Evolutionary conservation across 2,113 vertebrate species (phyloP).

Genomic region (Rhinolophus sinicus): DNA sequence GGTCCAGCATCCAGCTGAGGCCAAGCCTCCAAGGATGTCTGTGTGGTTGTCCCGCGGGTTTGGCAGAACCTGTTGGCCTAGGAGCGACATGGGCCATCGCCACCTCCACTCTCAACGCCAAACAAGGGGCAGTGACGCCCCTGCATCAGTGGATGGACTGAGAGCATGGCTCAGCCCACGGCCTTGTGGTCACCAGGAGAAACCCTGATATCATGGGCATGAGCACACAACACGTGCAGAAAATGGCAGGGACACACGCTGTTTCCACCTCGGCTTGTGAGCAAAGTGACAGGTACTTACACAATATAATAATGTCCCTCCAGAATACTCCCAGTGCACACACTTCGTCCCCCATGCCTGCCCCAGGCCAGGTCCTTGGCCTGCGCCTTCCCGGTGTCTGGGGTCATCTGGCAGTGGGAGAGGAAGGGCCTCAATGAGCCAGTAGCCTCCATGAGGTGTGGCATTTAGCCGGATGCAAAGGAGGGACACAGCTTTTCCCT

Average conservation of each 20-base stretch:
- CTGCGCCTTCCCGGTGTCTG: neutral
- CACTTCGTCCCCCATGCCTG: neutral
- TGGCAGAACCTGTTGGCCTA: neutral
- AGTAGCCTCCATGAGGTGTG: accelerated
- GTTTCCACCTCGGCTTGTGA: neutral
- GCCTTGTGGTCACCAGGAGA: neutral
- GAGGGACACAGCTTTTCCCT: neutral
- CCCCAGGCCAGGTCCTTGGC: neutral
- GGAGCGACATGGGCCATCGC: neutral
- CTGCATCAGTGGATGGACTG: accelerated
- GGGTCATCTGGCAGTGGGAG: neutral
- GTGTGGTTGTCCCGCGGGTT: neutral
- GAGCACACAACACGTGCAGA: neutral
- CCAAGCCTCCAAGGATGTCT: neutral
- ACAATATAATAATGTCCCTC: accelerated
- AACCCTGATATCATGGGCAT: accelerated
- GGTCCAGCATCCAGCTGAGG: accelerated
- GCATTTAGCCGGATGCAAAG: neutral
- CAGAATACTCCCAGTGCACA: neutral
- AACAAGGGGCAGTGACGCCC: neutral
- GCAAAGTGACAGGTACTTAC: neutral
- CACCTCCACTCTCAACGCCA: too few relatives aligned
- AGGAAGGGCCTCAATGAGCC: neutral
- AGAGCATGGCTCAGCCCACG: neutral
- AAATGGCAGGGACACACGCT: neutral